Conservation (phyloP, 2,113 vertebrate genomes). For the Oxyruncus cristatus region DNA sequence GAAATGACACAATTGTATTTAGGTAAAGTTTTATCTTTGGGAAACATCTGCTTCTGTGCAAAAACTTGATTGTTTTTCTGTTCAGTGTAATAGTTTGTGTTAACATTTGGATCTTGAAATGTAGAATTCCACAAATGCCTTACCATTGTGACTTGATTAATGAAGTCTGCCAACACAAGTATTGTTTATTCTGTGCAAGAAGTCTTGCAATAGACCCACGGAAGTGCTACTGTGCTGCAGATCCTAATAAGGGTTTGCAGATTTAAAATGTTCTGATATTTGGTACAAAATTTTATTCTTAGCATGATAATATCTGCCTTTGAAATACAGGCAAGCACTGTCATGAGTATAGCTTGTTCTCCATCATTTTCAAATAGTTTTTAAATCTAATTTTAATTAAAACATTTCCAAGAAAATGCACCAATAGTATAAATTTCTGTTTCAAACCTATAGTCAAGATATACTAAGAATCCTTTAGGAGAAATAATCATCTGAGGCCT, state of each 20-base stretch:
- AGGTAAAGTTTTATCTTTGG: constrained; percentile 17
- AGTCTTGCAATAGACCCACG: background rate
- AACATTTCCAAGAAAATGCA: background rate
- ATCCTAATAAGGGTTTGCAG: background rate
- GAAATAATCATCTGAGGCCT: background rate
- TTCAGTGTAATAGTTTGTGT: background rate
- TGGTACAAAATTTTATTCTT: background rate
- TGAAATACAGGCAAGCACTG: background rate
- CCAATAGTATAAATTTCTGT: background rate
- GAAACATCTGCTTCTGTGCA: constrained; percentile 13
- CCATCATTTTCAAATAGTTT: background rate
- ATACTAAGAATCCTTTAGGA: background rate
- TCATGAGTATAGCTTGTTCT: background rate
- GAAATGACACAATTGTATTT: constrained; percentile 11
- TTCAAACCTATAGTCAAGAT: background rate
- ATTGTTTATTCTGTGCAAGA: background rate
- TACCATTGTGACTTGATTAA: background rate
- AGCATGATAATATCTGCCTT: background rate
- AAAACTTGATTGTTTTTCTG: background rate
- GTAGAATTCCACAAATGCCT: background rate
- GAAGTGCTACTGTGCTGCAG: background rate
- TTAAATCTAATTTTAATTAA: background rate
- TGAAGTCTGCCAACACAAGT: background rate
- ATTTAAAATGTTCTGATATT: background rate
- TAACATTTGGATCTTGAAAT: constrained; percentile 5